Conservation (phyloP, 1,140 invertebrate species). For the Drosophila funebris region DNA sequence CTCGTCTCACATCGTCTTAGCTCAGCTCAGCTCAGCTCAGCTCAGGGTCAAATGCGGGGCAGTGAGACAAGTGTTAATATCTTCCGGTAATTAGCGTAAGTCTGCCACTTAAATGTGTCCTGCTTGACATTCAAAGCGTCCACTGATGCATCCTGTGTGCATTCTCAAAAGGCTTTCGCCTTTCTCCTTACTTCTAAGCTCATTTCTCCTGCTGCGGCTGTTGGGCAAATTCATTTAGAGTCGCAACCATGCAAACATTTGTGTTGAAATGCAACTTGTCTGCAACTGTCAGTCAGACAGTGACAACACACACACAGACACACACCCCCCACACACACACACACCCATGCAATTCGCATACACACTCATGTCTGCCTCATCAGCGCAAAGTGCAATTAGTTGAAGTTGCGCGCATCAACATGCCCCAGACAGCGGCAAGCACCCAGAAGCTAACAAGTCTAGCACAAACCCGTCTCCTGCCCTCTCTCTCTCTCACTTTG, state of each 20-base stretch:
- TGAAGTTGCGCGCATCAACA: slow-evolving; percentile 76
- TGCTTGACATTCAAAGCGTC: slow-evolving; percentile 77
- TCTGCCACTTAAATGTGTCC: slow-evolving; percentile 64
- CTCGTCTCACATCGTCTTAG: too few relatives aligned
- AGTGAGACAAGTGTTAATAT: slow-evolving; percentile 73
- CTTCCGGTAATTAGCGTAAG: slow-evolving; percentile 76
- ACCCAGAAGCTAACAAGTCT: slow-evolving; percentile 76
- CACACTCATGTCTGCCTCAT: slow-evolving; percentile 72
- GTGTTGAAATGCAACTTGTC: slow-evolving; percentile 81
- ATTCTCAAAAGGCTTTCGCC: slow-evolving; percentile 22
- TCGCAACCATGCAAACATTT: slow-evolving; percentile 78
- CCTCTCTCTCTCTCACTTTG: background rate
- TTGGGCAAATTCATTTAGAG: slow-evolving; percentile 74
- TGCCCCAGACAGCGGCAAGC: slow-evolving; percentile 53
- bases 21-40: too few relatives aligned
- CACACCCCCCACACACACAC: background rate
- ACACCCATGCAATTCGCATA: background rate
- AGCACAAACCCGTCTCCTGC: background rate
- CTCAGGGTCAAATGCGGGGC: slow-evolving; percentile 60
- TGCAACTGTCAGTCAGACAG: slow-evolving; percentile 78
- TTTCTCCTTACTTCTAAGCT: slow-evolving; percentile 9
- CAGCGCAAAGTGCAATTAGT: slow-evolving; percentile 81
- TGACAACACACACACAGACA: slow-evolving; percentile 27
- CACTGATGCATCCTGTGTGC: slow-evolving; percentile 56
- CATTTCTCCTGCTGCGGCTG: slow-evolving; percentile 18